Evolutionary conservation across 2,888 invertebrate genomes (phyloP), one percentile per base, ranked within the genome.

Genomic region (Chrysolina haemoptera): DNA sequence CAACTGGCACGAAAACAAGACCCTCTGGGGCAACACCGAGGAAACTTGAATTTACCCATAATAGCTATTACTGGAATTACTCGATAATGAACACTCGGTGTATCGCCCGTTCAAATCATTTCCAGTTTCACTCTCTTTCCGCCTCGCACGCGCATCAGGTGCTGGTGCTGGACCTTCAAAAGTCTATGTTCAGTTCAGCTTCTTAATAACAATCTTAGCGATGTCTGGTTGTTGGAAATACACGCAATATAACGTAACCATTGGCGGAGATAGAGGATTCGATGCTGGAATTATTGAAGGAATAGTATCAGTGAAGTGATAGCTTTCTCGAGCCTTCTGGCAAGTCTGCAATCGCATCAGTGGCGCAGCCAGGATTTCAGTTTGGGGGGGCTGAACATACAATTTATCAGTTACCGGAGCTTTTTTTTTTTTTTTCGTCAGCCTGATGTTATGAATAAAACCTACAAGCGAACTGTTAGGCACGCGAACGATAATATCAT

Each of bases 1-100:
- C 88, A 88, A 75, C 85, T 88, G 5, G 87, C 85, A 59, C 88
- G 82, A 79, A 87, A 88, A 74, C 86, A 85, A 1, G 85, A 82
- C 70, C 87, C 85, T 18, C 78, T 65, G 12, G 78, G 79, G 74
- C 86, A 86, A 72, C 81, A 82, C 53, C 68, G 73, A 5, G 76
- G 71, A 59, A 82, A 78, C 48, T 76, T 72, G 16, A 78, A 64
- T 71, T 80, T 80, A 5, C 85, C 84, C 86, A 87, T 87, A 12
- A 4, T 12, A n/a, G n/a, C n/a, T 11, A 53, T 53, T 20, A 12
- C 18, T 20, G 20, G 14, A 14, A 43, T 14, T 14, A 43, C 43
- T 20, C 18, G 20, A 53, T 20, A 20, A 4, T 53, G 18, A 12
- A 53, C 11, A 53, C 5, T 12, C 0, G 46, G 48, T 48, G 48